A percentile compares a stretch with the other conserved stretches of the same genome.
phyloP scores from a whole-genome alignment of 2,888 invertebrate species.

The Physocephala rufipes region DNA sequence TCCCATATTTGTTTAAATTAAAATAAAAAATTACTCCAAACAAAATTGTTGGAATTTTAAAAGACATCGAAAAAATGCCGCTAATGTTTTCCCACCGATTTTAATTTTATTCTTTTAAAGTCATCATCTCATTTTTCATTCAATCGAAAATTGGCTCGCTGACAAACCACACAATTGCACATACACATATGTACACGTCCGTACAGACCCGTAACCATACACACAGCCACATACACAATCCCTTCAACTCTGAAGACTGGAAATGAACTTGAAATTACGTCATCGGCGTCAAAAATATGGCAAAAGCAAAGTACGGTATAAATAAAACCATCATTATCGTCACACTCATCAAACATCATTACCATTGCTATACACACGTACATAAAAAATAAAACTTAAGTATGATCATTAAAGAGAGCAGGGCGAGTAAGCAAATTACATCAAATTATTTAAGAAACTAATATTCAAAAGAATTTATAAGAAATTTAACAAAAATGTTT shows the following conservation, averaged over 20 bases:
- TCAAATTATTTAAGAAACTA: too few relatives aligned
- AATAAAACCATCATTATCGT: neutral
- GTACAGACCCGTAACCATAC: too few relatives aligned
- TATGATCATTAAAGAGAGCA: too few relatives aligned
- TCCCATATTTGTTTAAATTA: too few relatives aligned
- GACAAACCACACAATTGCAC: too few relatives aligned
- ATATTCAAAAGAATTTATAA: too few relatives aligned
- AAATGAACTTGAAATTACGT: constrained; percentile 27
- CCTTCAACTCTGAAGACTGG: constrained; percentile 22
- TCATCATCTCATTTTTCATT: constrained; percentile 1
- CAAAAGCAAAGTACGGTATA: neutral
- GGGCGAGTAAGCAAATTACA: too few relatives aligned
- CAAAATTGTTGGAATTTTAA: too few relatives aligned
- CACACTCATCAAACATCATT: too few relatives aligned
- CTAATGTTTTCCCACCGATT: neutral
- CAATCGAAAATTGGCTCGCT: constrained; percentile 5
- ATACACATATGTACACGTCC: too few relatives aligned
- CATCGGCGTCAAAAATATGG: constrained; percentile 24
- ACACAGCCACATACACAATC: constrained; percentile 13
- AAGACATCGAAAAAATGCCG: constrained; percentile 8
- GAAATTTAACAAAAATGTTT: too few relatives aligned
- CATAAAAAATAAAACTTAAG: neutral
- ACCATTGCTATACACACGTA: neutral
- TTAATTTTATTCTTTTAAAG: neutral
- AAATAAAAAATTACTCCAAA: too few relatives aligned